Percentiles rank a stretch among this genome's conserved stretches.
Evolutionary conservation across 2,797 vertebrate species (phyloP).

Genomic region (Pitangus sulphuratus): DNA sequence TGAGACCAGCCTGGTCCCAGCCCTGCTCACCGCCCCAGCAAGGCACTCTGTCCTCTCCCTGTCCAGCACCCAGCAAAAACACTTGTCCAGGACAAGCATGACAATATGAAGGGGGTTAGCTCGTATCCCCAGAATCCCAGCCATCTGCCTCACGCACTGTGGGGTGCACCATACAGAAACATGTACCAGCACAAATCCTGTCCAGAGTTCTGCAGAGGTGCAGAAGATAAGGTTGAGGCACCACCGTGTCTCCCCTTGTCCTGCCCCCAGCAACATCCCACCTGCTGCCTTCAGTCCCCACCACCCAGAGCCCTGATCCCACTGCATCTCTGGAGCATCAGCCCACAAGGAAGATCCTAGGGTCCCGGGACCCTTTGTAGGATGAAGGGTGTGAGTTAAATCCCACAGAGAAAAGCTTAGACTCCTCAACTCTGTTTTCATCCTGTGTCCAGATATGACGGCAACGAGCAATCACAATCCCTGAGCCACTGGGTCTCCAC

Average conservation of each 20-base stretch:
- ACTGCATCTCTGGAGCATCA: background rate
- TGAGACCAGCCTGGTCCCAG: background rate
- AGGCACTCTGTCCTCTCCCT: background rate
- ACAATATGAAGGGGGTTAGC: background rate
- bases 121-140: background rate
- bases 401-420: background rate
- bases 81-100: background rate
- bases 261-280: background rate
- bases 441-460: background rate
- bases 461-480: background rate
- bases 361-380: background rate
- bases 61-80: background rate
- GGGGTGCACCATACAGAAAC: background rate
- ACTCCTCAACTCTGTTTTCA: background rate
- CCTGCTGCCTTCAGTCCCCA: background rate
- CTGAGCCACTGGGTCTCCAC: background rate
- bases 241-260: fast-evolving
- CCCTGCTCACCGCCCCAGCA: background rate
- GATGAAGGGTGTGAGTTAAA: background rate
- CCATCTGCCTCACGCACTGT: fast-evolving
- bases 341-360: background rate
- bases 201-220: fast-evolving
- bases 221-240: background rate
- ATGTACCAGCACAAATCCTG: background rate
- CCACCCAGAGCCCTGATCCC: background rate